Evolutionary conservation across 2,888 invertebrate species (phyloP), one percentile per base, ranked within the genome.

Genomic region (Ochropleura leucogaster): DNA sequence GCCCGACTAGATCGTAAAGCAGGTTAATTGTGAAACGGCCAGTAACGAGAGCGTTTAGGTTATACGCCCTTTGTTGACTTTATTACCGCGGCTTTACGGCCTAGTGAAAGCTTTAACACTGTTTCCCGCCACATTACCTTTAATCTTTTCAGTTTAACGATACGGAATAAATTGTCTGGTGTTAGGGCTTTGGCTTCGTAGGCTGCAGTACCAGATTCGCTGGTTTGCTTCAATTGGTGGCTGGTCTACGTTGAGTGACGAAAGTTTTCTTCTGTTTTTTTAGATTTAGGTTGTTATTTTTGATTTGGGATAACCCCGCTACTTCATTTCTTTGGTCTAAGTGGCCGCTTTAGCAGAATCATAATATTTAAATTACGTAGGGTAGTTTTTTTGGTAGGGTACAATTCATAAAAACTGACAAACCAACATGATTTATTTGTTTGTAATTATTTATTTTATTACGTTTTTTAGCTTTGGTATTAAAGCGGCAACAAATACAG

Each of bases 61-160:
- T 82, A 78, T 85, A 87, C 87, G 82, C 84, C 89, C 87, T 88
- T 88, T 89, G 88, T 89, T 85, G 74, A 80, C 84, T 82, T 87
- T 89, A 88, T 89, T 88, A 76, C 80, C 76, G 69, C 65, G 72
- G 84, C 77, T 88, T 88, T 89, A 89, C 79, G 74, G 86, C 51
- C 60, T 18, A 72, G 83, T 80, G 87, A 86, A 86, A 86, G 85
- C 88, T 77, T 64, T 74, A 69, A 83, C 83, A 73, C 62, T 78
- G 79, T 83, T 87, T 64, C 76, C 74, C 72, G 86, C 59, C 62
- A 80, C 80, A 77, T 83, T 84, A 77, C 87, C 84, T 85, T 87
- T 85, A 78, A 85, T 87, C 86, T 83, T 74, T 83, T 82, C 69
- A 69, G 85, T 77, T 82, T 82, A 70, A 85, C 72, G 85, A 82